These are phyloP conservation scores for Odontophorus gujanensis DNA, from an alignment of 2,113 vertebrate species.

Conservation along the genomic window DNA sequence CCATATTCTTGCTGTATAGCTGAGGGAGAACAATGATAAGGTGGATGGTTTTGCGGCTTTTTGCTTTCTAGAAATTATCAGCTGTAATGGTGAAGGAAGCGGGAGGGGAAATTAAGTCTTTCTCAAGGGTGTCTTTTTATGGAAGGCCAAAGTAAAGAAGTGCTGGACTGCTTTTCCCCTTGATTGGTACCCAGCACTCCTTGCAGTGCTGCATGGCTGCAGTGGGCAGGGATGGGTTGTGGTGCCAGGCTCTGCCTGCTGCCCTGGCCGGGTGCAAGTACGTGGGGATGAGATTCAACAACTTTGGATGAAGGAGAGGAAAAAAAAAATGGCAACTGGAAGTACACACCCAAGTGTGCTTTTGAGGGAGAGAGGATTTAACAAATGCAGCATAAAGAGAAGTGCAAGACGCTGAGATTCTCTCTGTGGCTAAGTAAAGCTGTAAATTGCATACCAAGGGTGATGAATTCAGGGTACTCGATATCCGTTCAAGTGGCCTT, in stretches of 20 bases:
- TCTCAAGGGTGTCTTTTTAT: background rate
- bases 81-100: background rate
- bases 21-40: background rate
- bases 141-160: background rate
- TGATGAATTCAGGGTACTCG: background rate
- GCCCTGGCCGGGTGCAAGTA: background rate
- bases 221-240: fast-evolving
- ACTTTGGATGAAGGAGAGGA: background rate
- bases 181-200: fast-evolving
- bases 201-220: background rate
- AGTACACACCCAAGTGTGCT: background rate
- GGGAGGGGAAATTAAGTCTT: background rate
- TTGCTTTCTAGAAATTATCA: background rate
- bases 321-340: background rate
- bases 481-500: background rate
- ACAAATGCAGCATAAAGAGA: background rate
- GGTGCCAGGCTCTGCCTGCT: background rate
- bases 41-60: background rate
- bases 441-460: background rate
- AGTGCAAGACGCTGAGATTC: background rate
- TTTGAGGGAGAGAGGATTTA: background rate
- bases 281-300: fast-evolving
- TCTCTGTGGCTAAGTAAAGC: background rate
- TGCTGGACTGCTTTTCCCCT: background rate
- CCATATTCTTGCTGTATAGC: background rate